Evolutionary conservation across 2,888 invertebrate genomes (phyloP).

Genomic region (Mallateleia sp.): DNA sequence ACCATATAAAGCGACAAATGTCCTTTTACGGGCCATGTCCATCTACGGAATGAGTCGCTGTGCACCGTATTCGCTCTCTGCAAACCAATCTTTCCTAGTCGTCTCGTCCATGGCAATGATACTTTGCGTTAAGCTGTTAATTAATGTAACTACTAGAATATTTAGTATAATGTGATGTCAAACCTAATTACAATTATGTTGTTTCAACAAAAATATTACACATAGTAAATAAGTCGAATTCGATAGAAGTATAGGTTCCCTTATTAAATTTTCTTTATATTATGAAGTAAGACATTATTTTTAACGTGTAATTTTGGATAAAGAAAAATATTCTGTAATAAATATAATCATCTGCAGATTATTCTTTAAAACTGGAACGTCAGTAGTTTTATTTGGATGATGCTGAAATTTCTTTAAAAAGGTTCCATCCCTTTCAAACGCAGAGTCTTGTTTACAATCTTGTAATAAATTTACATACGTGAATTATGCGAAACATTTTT

Average conservation of each 20-base stretch:
- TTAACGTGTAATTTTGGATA: too few species aligned
- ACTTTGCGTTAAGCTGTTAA: constrained; percentile 57
- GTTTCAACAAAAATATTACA: background rate
- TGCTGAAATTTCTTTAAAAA: constrained; percentile 16
- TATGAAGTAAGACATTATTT: too few species aligned
- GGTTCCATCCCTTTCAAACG: constrained; percentile 33
- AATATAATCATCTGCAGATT: too few species aligned
- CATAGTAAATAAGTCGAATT: background rate
- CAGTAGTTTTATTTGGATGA: constrained; percentile 6
- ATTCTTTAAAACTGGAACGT: too few species aligned
- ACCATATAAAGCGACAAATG: constrained; percentile 88
- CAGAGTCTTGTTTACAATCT: constrained; percentile 41
- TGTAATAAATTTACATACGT: constrained; percentile 43
- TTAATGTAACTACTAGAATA: constrained; percentile 40
- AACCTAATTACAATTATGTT: background rate
- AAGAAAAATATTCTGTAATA: too few species aligned
- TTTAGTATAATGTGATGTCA: background rate
- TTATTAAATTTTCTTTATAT: too few species aligned
- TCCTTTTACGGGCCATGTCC: constrained; percentile 88
- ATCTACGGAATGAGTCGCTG: constrained; percentile 85
- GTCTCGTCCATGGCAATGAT: constrained; percentile 71
- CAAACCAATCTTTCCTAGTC: constrained; percentile 84
- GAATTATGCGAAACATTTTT: constrained; percentile 65
- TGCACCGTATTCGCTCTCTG: constrained; percentile 72
- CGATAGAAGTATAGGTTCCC: too few species aligned